phyloP scores from a whole-genome alignment of 1,140 invertebrate species.

The Zaprionus africanus region DNA sequence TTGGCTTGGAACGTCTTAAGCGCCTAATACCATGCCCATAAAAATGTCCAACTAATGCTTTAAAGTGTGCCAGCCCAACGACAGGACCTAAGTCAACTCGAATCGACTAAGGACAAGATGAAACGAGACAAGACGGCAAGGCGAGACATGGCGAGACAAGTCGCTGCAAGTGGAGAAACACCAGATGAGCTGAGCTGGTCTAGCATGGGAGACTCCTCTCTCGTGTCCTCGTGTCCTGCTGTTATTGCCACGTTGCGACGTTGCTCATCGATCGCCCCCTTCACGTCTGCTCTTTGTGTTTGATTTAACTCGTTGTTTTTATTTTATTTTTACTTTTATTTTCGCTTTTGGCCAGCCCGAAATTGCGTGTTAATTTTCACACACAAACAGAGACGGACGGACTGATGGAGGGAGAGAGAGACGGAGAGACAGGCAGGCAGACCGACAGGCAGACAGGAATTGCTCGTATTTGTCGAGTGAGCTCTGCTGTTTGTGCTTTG shows the following conservation, averaged over 20 bases:
- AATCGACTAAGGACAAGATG: conserved; percentile 31
- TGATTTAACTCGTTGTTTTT: conserved; percentile 71
- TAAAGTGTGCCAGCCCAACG: conserved; percentile 77
- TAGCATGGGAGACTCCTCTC: no score
- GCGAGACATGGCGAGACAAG: conserved; percentile 2
- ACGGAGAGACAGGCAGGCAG: not conserved
- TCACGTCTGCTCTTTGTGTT: conserved; percentile 55
- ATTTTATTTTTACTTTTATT: conserved; percentile 66
- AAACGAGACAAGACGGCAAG: not conserved
- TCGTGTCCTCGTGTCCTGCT: not conserved
- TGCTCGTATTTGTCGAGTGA: conserved; percentile 53
- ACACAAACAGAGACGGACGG: conserved; percentile 52
- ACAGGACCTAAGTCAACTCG: conserved; percentile 45
- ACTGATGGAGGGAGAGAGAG: not conserved
- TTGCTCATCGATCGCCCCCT: conserved; percentile 65
- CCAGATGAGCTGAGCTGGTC: conserved; percentile 28
- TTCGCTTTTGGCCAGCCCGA: conserved; percentile 49
- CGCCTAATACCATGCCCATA: conserved; percentile 82
- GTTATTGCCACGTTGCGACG: conserved; percentile 33
- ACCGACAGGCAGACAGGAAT: conserved; percentile 20
- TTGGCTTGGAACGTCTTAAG: conserved; percentile 81
- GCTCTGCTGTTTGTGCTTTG: conserved; percentile 71
- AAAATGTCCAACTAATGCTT: conserved; percentile 83
- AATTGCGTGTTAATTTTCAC: conserved; percentile 82
- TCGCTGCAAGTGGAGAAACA: not conserved